phyloP scores from a whole-genome alignment of 1,140 invertebrate species.

The Nomia melanderi region DNA sequence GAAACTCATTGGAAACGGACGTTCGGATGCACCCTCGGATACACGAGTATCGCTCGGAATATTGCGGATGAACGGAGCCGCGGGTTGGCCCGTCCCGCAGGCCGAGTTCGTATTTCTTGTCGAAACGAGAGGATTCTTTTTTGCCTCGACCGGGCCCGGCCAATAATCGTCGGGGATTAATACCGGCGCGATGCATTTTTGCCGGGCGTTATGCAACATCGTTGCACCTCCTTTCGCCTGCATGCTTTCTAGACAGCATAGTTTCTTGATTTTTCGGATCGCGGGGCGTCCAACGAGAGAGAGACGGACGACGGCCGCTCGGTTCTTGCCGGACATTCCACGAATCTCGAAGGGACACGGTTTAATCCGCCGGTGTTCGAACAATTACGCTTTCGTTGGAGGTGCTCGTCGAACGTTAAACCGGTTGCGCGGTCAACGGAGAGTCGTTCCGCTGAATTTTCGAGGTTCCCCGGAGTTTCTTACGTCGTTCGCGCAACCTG shows the following conservation, averaged over 20 bases:
- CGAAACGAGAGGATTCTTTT: no score
- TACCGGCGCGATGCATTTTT: slow-evolving; percentile 45
- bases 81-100: no score
- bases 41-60: no score
- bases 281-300: neutral
- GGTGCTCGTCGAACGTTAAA: no score
- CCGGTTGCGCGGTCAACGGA: neutral
- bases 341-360: slow-evolving; percentile 34
- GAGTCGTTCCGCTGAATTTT: slow-evolving; percentile 24
- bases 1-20: no score
- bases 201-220: slow-evolving; percentile 42
- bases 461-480: neutral
- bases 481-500: neutral
- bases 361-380: slow-evolving; percentile 15
- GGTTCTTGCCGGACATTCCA: slow-evolving; percentile 30
- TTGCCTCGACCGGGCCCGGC: no score
- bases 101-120: no score
- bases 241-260: slow-evolving; percentile 43
- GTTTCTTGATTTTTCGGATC: slow-evolving; percentile 15
- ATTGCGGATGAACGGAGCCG: no score
- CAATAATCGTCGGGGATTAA: slow-evolving; percentile 43
- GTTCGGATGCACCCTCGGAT: no score
- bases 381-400: neutral
- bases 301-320: slow-evolving; percentile 8
- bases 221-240: slow-evolving; percentile 48